phyloP scores from a whole-genome alignment of 2,797 vertebrate genomes.

The Syncerus caffer region DNA sequence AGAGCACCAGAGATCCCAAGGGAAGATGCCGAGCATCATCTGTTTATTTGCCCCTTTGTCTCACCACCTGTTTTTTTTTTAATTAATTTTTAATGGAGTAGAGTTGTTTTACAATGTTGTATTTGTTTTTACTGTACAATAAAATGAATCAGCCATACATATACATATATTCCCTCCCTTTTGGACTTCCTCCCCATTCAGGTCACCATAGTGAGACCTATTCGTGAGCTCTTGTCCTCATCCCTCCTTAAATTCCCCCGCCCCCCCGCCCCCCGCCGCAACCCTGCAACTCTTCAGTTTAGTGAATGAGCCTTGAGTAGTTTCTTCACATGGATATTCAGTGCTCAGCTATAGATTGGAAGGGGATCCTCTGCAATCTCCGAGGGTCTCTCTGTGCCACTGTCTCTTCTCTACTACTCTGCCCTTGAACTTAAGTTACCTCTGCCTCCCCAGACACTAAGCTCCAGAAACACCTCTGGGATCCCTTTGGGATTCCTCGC shows the following conservation, averaged over 20 bases:
- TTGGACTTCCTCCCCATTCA: background rate
- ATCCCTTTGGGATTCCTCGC: background rate
- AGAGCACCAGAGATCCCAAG: background rate
- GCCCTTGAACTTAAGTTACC: background rate
- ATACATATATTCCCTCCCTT: background rate
- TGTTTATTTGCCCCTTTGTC: background rate
- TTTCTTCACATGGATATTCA: background rate
- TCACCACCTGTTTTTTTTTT: background rate
- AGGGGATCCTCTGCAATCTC: background rate
- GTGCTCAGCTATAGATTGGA: background rate
- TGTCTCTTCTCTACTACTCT: background rate
- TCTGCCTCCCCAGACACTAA: background rate
- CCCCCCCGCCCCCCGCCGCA: rapidly evolving
- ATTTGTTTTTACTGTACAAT: background rate
- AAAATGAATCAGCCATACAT: background rate
- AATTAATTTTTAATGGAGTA: background rate
- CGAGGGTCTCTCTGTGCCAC: background rate
- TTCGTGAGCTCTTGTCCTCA: background rate
- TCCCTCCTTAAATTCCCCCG: background rate
- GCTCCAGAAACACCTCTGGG: background rate
- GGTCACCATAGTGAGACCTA: background rate
- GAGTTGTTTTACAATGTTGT: background rate
- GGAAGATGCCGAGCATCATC: background rate
- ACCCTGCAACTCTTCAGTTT: background rate
- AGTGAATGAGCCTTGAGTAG: no score